Conservation (phyloP, 2,113 vertebrate species). For the Arizona elegans region DNA sequence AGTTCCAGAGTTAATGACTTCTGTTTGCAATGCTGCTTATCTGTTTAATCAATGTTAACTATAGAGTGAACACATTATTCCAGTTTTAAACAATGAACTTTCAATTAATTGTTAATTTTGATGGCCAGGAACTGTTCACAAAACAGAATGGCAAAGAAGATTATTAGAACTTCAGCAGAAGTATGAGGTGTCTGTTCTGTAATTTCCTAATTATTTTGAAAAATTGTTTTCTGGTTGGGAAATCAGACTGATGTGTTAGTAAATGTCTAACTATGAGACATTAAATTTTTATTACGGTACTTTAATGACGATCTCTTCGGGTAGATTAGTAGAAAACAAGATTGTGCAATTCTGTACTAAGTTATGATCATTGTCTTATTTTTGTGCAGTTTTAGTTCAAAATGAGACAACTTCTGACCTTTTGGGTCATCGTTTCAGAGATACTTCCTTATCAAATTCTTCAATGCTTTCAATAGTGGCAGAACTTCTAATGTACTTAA, state of each 20-base stretch:
- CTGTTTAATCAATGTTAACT: constrained; percentile 45
- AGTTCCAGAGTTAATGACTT: constrained; percentile 46
- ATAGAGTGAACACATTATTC: constrained; percentile 48
- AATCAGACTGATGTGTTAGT: not conserved
- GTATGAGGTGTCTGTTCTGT: not conserved
- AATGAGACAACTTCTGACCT: not conserved
- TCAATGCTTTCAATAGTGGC: not conserved
- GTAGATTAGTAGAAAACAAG: not conserved
- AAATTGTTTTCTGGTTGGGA: not conserved
- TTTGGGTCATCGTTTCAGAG: not conserved
- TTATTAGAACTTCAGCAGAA: not conserved
- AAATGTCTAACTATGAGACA: not conserved
- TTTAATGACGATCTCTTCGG: not conserved
- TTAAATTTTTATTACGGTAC: not conserved
- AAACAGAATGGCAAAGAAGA: not conserved
- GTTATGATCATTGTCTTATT: not conserved
- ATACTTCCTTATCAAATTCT: not conserved
- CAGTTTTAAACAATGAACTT: constrained; percentile 26
- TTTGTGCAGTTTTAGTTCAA: not conserved
- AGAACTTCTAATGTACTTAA: not conserved
- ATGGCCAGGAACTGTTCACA: constrained; percentile 27
- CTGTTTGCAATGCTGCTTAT: constrained; percentile 44
- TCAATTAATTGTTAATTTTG: constrained; percentile 42
- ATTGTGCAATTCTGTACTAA: not conserved
- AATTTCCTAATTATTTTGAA: not conserved